Base-by-base conservation (phyloP, 2,113 vertebrate species). In the Hiodon alosoides region DNA sequence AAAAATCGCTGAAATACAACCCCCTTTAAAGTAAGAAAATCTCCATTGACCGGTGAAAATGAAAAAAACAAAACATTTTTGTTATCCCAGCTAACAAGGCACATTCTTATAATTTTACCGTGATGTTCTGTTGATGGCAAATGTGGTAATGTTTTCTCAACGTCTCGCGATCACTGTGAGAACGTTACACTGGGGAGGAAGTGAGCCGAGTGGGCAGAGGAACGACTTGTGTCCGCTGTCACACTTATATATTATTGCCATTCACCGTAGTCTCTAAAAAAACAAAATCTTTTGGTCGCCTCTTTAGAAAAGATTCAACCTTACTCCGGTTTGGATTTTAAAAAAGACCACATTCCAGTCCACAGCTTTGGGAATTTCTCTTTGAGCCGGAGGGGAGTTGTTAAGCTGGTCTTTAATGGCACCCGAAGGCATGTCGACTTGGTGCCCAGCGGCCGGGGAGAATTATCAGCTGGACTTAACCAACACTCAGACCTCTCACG, bases 1-100 rank as follows among this genome's bases (percentile, higher is more conserved):
- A 76, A 77, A 80, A 81, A 79, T 81, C 9, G 7, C 80, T 78
- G 81, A 82, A 65, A 11, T 73, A 13, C 16, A 48, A 57, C 51
- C 11, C 64, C 73, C 11, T 51, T 5, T 48, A 31, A 31, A 31
- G 31, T 31, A 17, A 48, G 52, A 53, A 55, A 69, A n/a, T 52
- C 7, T 7, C 14, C 6, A 52, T 51, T 51, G 13, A 48, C 13
- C 7, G 7, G 47, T n/a, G 48, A 68, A 68, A 2, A 7, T 50
- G 50, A 59, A 60, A 57, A n/a, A 59, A 60, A 57, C 57, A 14
- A 46, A 17, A 48, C 54, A 69, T n/a, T 2, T 53, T 47, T 67
- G 66, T 69, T 69, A 53, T 14, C 46, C 57, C 31, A 59, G 47
- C 16, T 8, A 59, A 59, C 9, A 11, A 54, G 7, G 7, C 3